Evolutionary conservation across 2,113 vertebrate genomes (phyloP).

Genomic region (Rhea pennata): DNA sequence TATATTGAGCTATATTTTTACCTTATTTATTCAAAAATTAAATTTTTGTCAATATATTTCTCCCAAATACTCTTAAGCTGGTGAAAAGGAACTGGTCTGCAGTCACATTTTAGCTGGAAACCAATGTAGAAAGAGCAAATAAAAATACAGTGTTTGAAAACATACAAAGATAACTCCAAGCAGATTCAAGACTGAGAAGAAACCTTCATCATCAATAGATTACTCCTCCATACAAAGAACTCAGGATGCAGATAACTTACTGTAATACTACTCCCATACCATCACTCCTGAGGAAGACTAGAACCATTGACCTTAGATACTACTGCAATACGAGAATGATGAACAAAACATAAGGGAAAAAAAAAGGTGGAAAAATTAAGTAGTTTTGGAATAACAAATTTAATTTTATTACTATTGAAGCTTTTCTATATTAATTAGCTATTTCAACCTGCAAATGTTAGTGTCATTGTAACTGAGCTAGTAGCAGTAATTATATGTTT

Average conservation of each 20-base stretch:
- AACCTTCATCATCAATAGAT: fast-evolving
- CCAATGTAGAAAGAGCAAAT: not conserved
- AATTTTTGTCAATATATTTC: not conserved
- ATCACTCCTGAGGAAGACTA: not conserved
- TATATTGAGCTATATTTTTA: not conserved
- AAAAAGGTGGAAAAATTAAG: not conserved
- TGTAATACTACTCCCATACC: not conserved
- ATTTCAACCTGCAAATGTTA: not conserved
- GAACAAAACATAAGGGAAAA: not conserved
- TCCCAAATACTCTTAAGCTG: not conserved
- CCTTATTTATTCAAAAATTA: not conserved
- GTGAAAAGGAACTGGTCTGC: not conserved
- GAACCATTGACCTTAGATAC: not conserved
- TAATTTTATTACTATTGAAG: not conserved
- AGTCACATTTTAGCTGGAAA: not conserved
- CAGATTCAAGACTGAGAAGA: not conserved
- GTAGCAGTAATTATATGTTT: not conserved
- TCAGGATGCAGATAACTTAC: not conserved
- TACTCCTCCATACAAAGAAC: not conserved
- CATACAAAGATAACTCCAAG: not conserved
- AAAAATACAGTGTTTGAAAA: not conserved
- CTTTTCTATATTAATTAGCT: not conserved
- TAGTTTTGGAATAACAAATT: not conserved
- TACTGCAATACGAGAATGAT: not conserved
- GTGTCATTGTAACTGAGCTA: not conserved